These are phyloP conservation scores for Salvelinus fontinalis DNA, from an alignment of 2,113 vertebrate species.

Conservation along the genomic window DNA sequence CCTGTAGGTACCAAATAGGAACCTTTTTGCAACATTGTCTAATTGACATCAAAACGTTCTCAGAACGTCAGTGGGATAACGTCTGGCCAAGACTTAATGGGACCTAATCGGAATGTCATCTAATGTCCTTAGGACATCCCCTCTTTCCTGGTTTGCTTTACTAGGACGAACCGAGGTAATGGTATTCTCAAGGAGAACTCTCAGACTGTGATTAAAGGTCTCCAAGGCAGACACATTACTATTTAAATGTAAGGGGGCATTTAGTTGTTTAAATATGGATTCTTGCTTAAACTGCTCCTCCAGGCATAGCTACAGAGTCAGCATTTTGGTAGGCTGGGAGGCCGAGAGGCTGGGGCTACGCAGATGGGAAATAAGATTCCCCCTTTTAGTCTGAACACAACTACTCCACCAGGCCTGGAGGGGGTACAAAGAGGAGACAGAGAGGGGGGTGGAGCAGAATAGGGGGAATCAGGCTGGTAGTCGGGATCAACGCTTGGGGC, in stretches of 20 bases:
- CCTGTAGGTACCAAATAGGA: no score
- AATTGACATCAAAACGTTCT: no score
- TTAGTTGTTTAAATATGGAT: constrained; percentile 78
- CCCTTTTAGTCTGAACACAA: constrained; percentile 64
- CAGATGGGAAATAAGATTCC: constrained; percentile 68
- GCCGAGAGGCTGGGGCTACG: constrained; percentile 52
- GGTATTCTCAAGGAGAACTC: constrained; percentile 31
- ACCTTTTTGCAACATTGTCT: no score
- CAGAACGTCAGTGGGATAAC: no score
- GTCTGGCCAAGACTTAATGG: no score
- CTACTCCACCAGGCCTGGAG: constrained; percentile 65
- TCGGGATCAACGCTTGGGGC: constrained; percentile 43
- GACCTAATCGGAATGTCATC: no score
- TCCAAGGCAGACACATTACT: constrained; percentile 27
- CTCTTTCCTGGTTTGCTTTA: constrained; percentile 12
- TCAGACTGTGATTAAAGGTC: constrained; percentile 46
- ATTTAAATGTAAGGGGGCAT: constrained; percentile 61
- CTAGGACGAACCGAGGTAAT: constrained; percentile 24
- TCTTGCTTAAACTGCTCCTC: constrained; percentile 72
- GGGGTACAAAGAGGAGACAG: constrained; percentile 55
- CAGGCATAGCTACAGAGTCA: constrained; percentile 72
- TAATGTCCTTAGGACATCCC: no score
- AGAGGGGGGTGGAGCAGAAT: constrained; percentile 52
- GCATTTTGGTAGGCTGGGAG: constrained; percentile 47
- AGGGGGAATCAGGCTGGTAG: neutral